Evolutionary conservation across 2,888 invertebrate species (phyloP), one percentile per base, ranked within the genome.

Genomic region (Cerceris ruficornis): DNA sequence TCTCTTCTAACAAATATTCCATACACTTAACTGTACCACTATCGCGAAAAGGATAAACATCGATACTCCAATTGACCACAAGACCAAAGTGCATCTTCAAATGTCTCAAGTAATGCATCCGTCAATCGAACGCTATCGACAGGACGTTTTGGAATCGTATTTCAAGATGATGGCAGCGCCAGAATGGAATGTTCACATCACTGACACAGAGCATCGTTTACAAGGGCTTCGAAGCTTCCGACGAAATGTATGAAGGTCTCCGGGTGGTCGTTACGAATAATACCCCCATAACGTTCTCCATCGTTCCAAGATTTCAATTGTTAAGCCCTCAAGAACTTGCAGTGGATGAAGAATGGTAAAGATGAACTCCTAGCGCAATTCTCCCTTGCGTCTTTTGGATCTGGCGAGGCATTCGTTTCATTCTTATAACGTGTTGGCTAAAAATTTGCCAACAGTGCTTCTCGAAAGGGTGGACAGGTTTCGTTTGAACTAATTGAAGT

Each of bases 331-430:
- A 66, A 7, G 59, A 54, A 42, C 66, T 67, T 39, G 62, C 60
- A 13, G 65, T 54, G 42, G 58, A 75, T 60, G 78, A 80, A 77
- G 76, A 83, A 81, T 80, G 59, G 81, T 46, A 64, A 81, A 74
- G 69, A 68, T 17, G 57, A 72, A 69, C 75, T 58, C 41, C 41
- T 50, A 13, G 61, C 55, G 69, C 75, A 71, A 77, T 70, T 43
- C 62, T 17, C 50, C 52, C 52, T 59, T 81, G 60, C 73, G 69
- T 79, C 76, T 65, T 69, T 61, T 39, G 50, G 46, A 66, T 58
- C 62, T 62, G 58, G 52, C 55, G 59, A 50, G 54, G 59, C 14
- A 49, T 66, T 69, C 55, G 39, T 73, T 71, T n/a, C 17, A 57
- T 28, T 4, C 4, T 28, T 28, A 28, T 28, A 28, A 1, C 28